These are phyloP conservation scores for Diadophis punctatus DNA, from an alignment of 2,113 vertebrate species.

Conservation along the genomic window DNA sequence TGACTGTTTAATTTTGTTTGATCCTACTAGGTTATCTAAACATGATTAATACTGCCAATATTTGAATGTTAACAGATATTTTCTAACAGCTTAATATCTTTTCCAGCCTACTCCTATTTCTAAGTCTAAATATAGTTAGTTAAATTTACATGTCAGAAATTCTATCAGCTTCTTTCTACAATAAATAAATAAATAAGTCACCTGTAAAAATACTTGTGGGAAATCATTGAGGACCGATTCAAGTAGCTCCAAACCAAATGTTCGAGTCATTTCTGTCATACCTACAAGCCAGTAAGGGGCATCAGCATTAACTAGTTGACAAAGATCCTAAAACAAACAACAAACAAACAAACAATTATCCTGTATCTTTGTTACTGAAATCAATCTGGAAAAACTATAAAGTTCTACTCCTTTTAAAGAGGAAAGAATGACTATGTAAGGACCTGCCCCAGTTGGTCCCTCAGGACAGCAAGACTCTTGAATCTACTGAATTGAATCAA, in stretches of 20 bases:
- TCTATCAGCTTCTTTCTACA: not conserved
- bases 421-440: not conserved
- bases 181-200: conserved; percentile 51
- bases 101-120: not conserved
- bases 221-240: conserved; percentile 98
- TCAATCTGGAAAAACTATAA: not conserved
- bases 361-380: not conserved
- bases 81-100: not conserved
- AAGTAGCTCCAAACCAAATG: conserved; percentile 93
- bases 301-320: conserved; percentile 96
- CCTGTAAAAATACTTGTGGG: conserved; percentile 91
- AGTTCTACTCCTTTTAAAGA: not conserved
- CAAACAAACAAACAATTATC: not conserved
- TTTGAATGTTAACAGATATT: not conserved
- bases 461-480: no score
- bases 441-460: no score
- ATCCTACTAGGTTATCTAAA: not conserved
- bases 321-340: conserved; percentile 81
- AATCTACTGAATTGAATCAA: no score
- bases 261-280: conserved; percentile 98
- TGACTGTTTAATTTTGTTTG: not conserved
- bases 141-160: not conserved
- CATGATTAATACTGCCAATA: not conserved
- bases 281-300: conserved; percentile 98
- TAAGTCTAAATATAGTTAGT: not conserved